Conservation (phyloP, 2,888 invertebrate species). For the Drosophila subsilvestris region DNA sequence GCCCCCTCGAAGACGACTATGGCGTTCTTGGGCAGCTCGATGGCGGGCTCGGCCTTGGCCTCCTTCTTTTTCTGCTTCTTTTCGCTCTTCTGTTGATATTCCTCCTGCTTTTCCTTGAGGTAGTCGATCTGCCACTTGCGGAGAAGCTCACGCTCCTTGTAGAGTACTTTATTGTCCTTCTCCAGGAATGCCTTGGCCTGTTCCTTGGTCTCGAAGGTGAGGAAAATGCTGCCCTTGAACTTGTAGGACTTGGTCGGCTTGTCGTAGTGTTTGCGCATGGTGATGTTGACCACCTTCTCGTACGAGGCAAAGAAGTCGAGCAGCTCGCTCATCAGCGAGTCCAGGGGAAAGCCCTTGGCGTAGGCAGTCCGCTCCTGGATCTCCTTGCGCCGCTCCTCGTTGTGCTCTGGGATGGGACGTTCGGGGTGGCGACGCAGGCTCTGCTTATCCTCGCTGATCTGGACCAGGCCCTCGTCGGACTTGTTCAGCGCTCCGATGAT, state of each 20-base stretch:
- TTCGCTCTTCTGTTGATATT: constrained; percentile 87
- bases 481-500: constrained; percentile 91
- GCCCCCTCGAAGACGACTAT: constrained; percentile 89
- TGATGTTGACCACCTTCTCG: constrained; percentile 89
- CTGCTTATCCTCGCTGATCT: constrained; percentile 86
- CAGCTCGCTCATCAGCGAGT: constrained; percentile 88
- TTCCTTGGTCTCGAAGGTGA: constrained; percentile 92
- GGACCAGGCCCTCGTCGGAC: constrained; percentile 89
- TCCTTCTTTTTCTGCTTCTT: constrained; percentile 84
- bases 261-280: constrained; percentile 87
- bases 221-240: constrained; percentile 97
- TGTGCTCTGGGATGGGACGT: constrained; percentile 90
- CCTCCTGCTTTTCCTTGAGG: constrained; percentile 88
- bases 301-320: constrained; percentile 89
- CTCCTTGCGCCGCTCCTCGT: constrained; percentile 92
- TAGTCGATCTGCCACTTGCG: constrained; percentile 90
- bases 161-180: constrained; percentile 88
- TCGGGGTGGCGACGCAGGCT: constrained; percentile 89
- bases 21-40: constrained; percentile 89
- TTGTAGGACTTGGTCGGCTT: constrained; percentile 87
- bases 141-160: constrained; percentile 87
- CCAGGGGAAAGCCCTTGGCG: constrained; percentile 93
- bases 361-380: constrained; percentile 92
- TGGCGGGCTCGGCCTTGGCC: constrained; percentile 74
- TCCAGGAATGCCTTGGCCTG: constrained; percentile 92